Conservation (phyloP, 2,113 vertebrate genomes). For the Seriola rivoliana region DNA sequence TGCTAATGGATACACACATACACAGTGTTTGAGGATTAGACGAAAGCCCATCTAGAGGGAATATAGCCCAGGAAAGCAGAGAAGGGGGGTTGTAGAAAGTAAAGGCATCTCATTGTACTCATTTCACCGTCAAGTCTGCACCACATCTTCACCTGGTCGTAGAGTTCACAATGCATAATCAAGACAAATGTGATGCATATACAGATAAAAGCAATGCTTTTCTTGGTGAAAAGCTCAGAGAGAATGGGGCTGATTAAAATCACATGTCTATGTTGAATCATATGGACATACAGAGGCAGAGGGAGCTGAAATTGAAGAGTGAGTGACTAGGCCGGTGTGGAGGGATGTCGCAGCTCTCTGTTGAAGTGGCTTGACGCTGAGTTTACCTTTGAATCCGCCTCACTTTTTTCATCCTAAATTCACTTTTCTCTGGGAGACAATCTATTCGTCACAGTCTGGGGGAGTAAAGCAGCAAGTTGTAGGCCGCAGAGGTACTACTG, state of each 20-base stretch:
- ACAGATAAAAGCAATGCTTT: not conserved
- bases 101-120: conserved; percentile 66
- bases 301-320: conserved; percentile 12
- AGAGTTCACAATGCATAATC: conserved; percentile 5
- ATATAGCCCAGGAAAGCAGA: conserved; percentile 50
- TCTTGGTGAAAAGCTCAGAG: not conserved
- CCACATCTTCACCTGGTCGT: conserved; percentile 33
- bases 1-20: conserved; percentile 78
- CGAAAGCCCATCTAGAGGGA: conserved; percentile 74
- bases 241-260: conserved; percentile 17
- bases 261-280: conserved; percentile 18
- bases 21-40: conserved; percentile 86
- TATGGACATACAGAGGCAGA: conserved; percentile 7
- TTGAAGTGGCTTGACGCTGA: conserved; percentile 35
- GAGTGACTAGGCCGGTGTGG: not conserved
- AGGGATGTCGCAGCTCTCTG: conserved; percentile 10
- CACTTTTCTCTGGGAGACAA: conserved; percentile 64
- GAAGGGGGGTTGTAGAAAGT: conserved; percentile 30
- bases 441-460: conserved; percentile 73
- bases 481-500: conserved; percentile 9
- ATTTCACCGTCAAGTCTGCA: conserved; percentile 48
- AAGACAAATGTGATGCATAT: not conserved
- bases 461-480: conserved; percentile 27
- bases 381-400: conserved; percentile 49
- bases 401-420: conserved; percentile 53